Conservation (phyloP, 2,113 vertebrate species). For the Aldabrachelys gigantea region DNA sequence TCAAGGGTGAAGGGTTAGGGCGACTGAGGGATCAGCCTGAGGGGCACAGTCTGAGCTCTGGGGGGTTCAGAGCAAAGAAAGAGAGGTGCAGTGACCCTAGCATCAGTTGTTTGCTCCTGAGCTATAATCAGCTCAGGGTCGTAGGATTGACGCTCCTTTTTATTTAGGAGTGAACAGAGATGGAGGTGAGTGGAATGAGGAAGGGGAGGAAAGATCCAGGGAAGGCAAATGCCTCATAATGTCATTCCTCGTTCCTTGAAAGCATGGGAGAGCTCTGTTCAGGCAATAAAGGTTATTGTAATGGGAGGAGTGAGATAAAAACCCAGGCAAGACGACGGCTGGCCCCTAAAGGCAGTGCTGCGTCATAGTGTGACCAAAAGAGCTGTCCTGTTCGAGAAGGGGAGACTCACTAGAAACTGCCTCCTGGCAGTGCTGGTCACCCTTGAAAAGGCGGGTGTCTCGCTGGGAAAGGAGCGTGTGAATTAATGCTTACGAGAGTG, state of each 20-base stretch:
- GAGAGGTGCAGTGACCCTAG: accelerated
- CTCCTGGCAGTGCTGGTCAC: background rate
- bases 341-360: background rate
- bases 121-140: accelerated
- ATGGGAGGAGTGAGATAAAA: background rate
- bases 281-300: accelerated
- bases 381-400: background rate
- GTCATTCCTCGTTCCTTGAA: background rate
- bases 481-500: background rate
- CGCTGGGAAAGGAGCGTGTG: background rate
- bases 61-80: background rate
- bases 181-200: background rate
- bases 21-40: background rate
- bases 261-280: accelerated
- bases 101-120: background rate
- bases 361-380: background rate
- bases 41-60: background rate
- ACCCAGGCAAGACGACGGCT: background rate
- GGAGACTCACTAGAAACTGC: background rate
- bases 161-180: accelerated
- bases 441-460: background rate
- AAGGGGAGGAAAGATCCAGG: accelerated
- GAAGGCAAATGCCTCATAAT: background rate
- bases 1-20: background rate
- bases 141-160: accelerated